Evolutionary conservation across 2,888 invertebrate species (phyloP).

Genomic region (Erebia aethiops): DNA sequence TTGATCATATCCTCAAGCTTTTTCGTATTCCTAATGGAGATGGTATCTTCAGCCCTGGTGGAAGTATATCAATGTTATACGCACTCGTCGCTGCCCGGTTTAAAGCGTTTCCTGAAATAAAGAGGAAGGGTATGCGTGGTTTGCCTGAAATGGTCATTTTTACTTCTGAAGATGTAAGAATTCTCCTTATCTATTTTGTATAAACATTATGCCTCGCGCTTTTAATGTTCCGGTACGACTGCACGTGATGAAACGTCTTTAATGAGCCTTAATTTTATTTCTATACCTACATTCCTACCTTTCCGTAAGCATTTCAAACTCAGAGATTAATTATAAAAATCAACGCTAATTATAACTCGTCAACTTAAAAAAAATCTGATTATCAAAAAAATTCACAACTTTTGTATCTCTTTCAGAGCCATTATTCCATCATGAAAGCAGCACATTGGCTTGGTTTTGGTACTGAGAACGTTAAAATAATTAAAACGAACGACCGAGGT

Average conservation of each 20-base stretch:
- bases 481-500: slow-evolving; percentile 87
- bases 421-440: slow-evolving; percentile 92
- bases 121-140: slow-evolving; percentile 85
- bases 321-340: no score
- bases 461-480: slow-evolving; percentile 85
- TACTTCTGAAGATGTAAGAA: slow-evolving; percentile 88
- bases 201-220: neutral
- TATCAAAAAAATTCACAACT: no score
- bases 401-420: slow-evolving; percentile 75
- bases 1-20: slow-evolving; percentile 82
- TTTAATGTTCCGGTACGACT: no score
- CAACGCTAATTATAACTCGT: no score
- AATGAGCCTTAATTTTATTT: no score
- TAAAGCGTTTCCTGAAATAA: slow-evolving; percentile 86
- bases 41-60: slow-evolving; percentile 91
- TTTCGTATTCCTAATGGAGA: slow-evolving; percentile 87
- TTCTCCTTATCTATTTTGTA: neutral
- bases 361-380: no score
- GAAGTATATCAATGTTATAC: slow-evolving; percentile 91
- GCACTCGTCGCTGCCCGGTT: slow-evolving; percentile 89
- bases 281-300: no score
- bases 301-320: no score
- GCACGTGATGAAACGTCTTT: no score
- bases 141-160: slow-evolving; percentile 87
- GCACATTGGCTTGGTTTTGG: slow-evolving; percentile 94